These are phyloP conservation scores for Danaus melanippus DNA, from an alignment of 1,140 invertebrate species.

Conservation along the genomic window DNA sequence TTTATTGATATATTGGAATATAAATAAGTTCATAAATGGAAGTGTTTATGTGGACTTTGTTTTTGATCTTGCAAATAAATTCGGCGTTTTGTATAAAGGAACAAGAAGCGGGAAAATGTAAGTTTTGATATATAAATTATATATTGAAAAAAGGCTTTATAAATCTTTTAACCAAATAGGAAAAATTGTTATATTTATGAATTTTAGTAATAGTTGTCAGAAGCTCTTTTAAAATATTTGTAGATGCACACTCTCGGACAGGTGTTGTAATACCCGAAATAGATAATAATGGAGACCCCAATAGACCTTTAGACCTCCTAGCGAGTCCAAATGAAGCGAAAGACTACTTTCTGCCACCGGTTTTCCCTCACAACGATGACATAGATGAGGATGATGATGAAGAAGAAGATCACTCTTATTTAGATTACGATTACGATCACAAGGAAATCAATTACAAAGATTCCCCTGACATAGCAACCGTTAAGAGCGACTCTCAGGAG, in stretches of 20 bases:
- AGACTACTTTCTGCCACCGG: constrained; percentile 56
- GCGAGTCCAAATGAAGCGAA: constrained; percentile 37
- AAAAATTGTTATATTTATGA: background rate
- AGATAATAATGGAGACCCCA: constrained; percentile 32
- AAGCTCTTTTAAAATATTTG: constrained; percentile 14
- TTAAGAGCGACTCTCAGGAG: constrained; percentile 27
- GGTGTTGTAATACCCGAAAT: constrained; percentile 33
- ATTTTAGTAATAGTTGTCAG: background rate
- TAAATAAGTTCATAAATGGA: constrained; percentile 59
- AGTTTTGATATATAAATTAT: constrained; percentile 21
- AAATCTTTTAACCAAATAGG: background rate
- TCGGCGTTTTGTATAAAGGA: constrained; percentile 36
- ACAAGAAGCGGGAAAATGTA: constrained; percentile 42
- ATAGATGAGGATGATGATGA: constrained; percentile 45
- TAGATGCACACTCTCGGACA: constrained; percentile 33
- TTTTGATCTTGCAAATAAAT: constrained; percentile 40
- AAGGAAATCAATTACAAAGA: constrained; percentile 64
- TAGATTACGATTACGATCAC: constrained; percentile 59
- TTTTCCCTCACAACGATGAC: constrained; percentile 47
- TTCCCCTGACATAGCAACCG: constrained; percentile 40
- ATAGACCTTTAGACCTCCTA: constrained; percentile 41
- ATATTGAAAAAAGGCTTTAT: background rate
- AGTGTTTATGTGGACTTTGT: constrained; percentile 53
- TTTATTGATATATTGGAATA: constrained; percentile 37
- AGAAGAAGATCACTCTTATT: constrained; percentile 44